Evolutionary conservation across 2,113 vertebrate genomes (phyloP).

Genomic region (Emydocephalus ijimae): DNA sequence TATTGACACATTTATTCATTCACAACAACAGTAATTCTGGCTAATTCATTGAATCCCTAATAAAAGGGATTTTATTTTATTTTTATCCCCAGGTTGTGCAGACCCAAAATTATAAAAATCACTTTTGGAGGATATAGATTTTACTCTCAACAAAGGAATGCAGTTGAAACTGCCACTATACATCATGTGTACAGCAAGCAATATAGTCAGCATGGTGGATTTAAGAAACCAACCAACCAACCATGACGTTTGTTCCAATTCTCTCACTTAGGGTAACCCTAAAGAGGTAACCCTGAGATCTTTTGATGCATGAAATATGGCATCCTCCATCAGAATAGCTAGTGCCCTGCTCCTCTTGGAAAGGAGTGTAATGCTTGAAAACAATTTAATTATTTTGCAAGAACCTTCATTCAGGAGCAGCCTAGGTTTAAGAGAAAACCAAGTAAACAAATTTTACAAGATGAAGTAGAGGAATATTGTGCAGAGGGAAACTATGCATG

Average conservation of each 20-base stretch:
- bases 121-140: neutral
- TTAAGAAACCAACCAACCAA: neutral
- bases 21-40: too few species aligned
- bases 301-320: neutral
- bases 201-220: neutral
- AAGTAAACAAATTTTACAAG: neutral
- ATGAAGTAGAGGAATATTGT: neutral
- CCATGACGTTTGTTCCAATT: neutral
- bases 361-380: neutral
- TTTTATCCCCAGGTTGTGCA: neutral
- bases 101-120: neutral
- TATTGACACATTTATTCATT: too few species aligned
- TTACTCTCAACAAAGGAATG: neutral
- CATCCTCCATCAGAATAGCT: neutral
- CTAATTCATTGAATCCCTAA: neutral
- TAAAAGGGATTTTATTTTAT: neutral
- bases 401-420: neutral
- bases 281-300: neutral
- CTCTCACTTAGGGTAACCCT: neutral
- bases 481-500: neutral
- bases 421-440: neutral
- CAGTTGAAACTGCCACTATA: neutral
- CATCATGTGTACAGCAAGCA: neutral
- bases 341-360: neutral
- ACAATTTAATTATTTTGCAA: neutral